phyloP scores from a whole-genome alignment of 2,113 vertebrate species.

The Choloepus hoffmanni region DNA sequence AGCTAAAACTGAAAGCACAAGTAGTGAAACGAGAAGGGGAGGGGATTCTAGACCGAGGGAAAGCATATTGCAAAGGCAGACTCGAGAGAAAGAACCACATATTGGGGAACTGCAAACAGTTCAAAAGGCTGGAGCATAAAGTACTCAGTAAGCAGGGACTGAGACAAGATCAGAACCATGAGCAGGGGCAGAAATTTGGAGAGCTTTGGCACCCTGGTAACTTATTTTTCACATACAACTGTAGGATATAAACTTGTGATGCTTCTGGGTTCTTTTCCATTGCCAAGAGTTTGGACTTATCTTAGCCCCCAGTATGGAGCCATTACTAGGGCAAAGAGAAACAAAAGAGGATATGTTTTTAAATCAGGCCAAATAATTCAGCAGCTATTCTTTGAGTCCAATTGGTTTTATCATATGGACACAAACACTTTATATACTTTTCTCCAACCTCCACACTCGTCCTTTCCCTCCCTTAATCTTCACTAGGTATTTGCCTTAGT shows the following conservation, averaged over 20 bases:
- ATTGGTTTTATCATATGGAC: background rate
- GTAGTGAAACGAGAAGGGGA: background rate
- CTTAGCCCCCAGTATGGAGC: background rate
- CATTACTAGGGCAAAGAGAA: conserved; percentile 1
- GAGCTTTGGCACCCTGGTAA: background rate
- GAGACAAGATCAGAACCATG: background rate
- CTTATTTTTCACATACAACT: background rate
- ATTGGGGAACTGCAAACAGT: background rate
- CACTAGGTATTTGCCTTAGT: background rate
- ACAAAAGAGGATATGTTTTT: conserved; percentile 22
- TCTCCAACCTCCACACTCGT: background rate
- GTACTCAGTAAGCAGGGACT: background rate
- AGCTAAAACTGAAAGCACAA: background rate
- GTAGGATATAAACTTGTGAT: background rate
- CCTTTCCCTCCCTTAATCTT: background rate
- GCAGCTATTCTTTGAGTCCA: background rate
- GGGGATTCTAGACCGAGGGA: background rate
- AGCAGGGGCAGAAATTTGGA: background rate
- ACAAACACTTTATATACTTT: background rate
- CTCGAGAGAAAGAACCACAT: background rate
- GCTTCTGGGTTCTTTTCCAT: background rate
- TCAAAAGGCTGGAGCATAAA: accelerated
- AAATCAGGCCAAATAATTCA: background rate
- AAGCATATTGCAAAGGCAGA: background rate
- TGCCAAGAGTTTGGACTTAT: background rate